Percentiles rank a stretch among this genome's conserved stretches.
Evolutionary conservation across 2,888 invertebrate genomes (phyloP).

Genomic region (Kuschelorhynchus macadamiae): DNA sequence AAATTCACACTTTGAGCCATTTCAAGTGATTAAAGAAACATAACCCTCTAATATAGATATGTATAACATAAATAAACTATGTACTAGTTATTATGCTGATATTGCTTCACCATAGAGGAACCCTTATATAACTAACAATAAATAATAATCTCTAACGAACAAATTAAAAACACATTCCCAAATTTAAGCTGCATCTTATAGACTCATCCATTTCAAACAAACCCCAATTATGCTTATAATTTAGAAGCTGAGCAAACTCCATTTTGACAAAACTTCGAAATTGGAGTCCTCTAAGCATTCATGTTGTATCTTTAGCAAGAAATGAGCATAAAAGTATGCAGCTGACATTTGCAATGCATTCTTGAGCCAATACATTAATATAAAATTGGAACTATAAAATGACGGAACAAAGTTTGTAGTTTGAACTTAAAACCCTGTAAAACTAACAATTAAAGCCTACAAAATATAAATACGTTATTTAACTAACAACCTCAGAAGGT

Average conservation of each 20-base stretch:
- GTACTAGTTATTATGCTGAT: conserved; percentile 14
- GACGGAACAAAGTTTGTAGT: not conserved
- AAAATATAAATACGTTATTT: not conserved
- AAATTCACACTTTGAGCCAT: conserved; percentile 59
- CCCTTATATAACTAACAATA: conserved; percentile 2
- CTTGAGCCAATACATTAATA: too few relatives aligned
- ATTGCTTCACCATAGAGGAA: not conserved
- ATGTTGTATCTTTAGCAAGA: too few relatives aligned
- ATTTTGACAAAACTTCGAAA: too few relatives aligned
- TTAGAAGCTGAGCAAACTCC: too few relatives aligned
- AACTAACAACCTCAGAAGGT: conserved; percentile 12
- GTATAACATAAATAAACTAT: conserved; percentile 22
- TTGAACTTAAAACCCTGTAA: too few relatives aligned
- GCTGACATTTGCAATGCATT: too few relatives aligned
- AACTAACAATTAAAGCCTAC: not conserved
- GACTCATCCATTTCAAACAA: too few relatives aligned
- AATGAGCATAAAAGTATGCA: too few relatives aligned
- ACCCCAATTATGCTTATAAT: not conserved
- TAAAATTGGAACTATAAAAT: too few relatives aligned
- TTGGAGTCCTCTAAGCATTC: too few relatives aligned
- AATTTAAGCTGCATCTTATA: too few relatives aligned
- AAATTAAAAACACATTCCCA: not conserved
- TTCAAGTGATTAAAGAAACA: conserved; percentile 34
- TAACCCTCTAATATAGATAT: conserved; percentile 33
- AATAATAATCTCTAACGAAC: not conserved